These are phyloP conservation scores for Notarius quadriscutis DNA, from an alignment of 2,113 vertebrate species.

Conservation along the genomic window DNA sequence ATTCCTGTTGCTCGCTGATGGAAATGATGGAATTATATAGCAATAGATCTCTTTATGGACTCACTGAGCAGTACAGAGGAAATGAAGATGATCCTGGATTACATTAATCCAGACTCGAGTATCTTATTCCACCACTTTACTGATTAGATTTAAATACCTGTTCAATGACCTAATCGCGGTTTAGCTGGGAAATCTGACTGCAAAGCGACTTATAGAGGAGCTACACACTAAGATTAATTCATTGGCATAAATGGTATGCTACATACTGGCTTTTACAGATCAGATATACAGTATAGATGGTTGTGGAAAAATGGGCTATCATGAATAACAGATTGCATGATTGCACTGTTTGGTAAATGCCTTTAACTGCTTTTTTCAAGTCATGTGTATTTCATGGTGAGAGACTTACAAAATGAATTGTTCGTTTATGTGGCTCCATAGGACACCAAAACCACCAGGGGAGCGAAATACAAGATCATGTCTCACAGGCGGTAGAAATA, in stretches of 20 bases:
- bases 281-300: not conserved
- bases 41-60: conserved; percentile 49
- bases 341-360: not conserved
- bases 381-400: not conserved
- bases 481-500: not conserved
- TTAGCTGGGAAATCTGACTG: conserved; percentile 44
- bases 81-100: conserved; percentile 48
- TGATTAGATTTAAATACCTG: conserved; percentile 46
- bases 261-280: not conserved
- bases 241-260: conserved; percentile 13
- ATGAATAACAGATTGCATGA: not conserved
- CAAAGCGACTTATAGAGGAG: conserved; percentile 34
- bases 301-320: not conserved
- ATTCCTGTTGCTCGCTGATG: conserved; percentile 22
- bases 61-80: conserved; percentile 43
- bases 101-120: conserved; percentile 49
- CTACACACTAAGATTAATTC: conserved; percentile 22
- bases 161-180: conserved; percentile 39
- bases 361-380: not conserved
- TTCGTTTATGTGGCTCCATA: not conserved
- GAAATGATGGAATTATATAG: conserved; percentile 40
- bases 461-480: not conserved
- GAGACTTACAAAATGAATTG: not conserved
- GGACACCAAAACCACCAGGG: not conserved
- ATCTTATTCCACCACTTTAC: conserved; percentile 47